These are phyloP conservation scores for Myotis myotis DNA, from an alignment of 2,797 vertebrate species.

Conservation along the genomic window DNA sequence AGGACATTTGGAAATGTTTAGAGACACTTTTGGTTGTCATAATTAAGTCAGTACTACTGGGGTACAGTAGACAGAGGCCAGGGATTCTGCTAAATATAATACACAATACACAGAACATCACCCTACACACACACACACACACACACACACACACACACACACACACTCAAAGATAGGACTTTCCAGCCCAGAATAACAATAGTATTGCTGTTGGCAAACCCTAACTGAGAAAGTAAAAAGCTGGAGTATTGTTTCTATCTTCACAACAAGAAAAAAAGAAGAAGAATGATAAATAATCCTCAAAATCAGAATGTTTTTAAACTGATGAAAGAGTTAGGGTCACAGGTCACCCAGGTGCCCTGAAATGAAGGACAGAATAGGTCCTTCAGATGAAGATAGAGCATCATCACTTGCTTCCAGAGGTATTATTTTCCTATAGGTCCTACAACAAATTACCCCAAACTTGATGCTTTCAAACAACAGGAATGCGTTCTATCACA, in stretches of 20 bases:
- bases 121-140: accelerated
- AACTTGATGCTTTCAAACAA: neutral
- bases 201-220: neutral
- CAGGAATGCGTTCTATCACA: neutral
- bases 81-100: neutral
- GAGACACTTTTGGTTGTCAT: neutral
- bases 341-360: neutral
- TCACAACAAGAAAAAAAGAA: neutral
- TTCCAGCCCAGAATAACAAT: neutral
- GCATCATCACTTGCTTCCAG: neutral
- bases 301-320: neutral
- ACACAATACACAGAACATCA: neutral
- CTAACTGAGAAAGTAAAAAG: neutral
- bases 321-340: neutral
- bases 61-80: neutral
- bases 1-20: neutral
- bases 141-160: neutral
- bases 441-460: neutral
- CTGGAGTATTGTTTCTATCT: neutral
- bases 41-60: neutral
- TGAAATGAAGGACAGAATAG: neutral
- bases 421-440: neutral
- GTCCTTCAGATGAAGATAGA: neutral
- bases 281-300: neutral
- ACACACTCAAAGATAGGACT: neutral